phyloP scores from a whole-genome alignment of 2,797 vertebrate genomes.

The Oceanodroma leucorhoa region DNA sequence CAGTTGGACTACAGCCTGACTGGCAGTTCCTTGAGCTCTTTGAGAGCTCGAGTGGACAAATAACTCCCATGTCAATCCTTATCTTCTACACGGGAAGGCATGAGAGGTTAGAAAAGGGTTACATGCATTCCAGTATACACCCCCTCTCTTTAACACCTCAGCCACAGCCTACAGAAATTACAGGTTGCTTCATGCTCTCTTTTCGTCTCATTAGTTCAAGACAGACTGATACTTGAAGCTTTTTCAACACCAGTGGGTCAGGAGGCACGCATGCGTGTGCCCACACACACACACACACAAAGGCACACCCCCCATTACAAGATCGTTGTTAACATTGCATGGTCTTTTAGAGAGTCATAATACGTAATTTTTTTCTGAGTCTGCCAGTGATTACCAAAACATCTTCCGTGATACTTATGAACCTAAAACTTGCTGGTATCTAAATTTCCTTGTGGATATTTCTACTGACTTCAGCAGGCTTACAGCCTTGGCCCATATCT shows the following conservation, averaged over 20 bases:
- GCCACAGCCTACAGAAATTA: slow-evolving; percentile 40
- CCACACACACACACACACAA: too few relatives aligned
- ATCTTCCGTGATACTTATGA: not conserved
- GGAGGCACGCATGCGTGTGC: not conserved
- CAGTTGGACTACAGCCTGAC: not conserved
- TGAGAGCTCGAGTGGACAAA: slow-evolving; percentile 16
- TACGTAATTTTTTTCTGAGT: not conserved
- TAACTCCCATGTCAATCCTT: slow-evolving; percentile 19
- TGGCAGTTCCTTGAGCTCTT: not conserved
- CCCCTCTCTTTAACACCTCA: not conserved
- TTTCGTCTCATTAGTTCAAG: not conserved
- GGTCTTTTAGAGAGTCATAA: not conserved
- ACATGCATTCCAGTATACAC: slow-evolving; percentile 29
- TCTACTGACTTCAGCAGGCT: not conserved
- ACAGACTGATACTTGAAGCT: not conserved
- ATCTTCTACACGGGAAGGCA: not conserved
- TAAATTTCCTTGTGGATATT: not conserved
- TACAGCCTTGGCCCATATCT: not conserved
- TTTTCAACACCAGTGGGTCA: not conserved
- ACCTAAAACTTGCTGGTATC: not conserved
- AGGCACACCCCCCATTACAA: not conserved
- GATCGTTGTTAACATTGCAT: fast-evolving
- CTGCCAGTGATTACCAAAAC: not conserved
- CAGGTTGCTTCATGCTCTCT: slow-evolving; percentile 38
- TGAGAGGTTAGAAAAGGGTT: slow-evolving; percentile 40